phyloP scores from a whole-genome alignment of 35 echinoderm and acorn worm genomes.

The Lytechinus variegatus region DNA sequence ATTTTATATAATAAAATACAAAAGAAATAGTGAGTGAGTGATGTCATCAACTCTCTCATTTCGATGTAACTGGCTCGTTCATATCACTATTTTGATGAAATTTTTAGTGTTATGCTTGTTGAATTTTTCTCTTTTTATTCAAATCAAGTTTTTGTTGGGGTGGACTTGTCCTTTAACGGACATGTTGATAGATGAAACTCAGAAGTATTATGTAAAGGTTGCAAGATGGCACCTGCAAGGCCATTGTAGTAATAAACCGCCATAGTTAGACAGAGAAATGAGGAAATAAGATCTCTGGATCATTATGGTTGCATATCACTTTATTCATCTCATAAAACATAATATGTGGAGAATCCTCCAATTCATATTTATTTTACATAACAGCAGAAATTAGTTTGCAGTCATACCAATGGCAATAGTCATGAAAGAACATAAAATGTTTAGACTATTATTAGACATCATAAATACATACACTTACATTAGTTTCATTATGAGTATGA shows the following conservation, averaged over 20 bases:
- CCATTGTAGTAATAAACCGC: neutral
- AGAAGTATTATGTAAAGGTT: neutral
- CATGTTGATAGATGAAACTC: neutral
- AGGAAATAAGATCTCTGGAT: neutral
- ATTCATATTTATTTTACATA: neutral
- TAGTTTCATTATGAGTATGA: neutral
- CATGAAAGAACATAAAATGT: neutral
- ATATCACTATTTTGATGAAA: too few species aligned
- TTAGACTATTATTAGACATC: neutral
- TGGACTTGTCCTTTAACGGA: neutral
- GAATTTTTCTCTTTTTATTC: too few species aligned
- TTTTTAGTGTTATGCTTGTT: too few species aligned
- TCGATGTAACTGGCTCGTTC: too few species aligned
- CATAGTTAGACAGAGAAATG: too few species aligned
- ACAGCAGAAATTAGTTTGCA: neutral
- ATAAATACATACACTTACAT: neutral
- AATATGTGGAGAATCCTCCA: neutral
- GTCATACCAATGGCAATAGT: neutral
- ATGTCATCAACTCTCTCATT: too few species aligned
- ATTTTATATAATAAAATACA: too few species aligned
- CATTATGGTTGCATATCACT: neutral
- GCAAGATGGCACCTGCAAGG: neutral
- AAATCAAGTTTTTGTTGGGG: too few species aligned
- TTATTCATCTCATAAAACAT: constrained; percentile 5
- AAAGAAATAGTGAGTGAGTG: too few species aligned